Evolutionary conservation across 2,888 invertebrate species (phyloP).

Genomic region (Corythucha ciliata): DNA sequence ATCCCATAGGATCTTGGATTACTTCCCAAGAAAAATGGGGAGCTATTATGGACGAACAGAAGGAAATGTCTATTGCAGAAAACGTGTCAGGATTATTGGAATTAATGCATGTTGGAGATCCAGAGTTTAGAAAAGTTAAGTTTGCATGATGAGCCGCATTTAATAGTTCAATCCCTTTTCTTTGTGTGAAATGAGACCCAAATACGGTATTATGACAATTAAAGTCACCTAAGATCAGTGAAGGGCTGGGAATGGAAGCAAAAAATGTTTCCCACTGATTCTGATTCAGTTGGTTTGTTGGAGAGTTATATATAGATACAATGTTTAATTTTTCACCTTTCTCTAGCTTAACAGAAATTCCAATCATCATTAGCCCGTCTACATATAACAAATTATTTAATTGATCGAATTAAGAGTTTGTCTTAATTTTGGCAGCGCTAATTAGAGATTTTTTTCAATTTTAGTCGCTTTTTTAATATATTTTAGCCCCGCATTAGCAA

Average conservation of each 20-base stretch:
- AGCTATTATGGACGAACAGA: neutral
- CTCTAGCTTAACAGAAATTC: no score
- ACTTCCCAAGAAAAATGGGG: neutral
- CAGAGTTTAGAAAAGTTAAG: neutral
- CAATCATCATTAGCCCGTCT: no score
- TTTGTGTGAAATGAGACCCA: neutral
- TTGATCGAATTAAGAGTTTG: neutral
- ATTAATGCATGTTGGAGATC: neutral
- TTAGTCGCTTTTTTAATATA: no score
- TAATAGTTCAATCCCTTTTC: neutral
- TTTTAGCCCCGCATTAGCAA: no score
- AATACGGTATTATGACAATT: constrained; percentile 7
- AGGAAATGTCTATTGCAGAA: constrained; percentile 10
- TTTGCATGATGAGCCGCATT: neutral
- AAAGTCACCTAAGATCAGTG: neutral
- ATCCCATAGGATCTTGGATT: constrained; percentile 6
- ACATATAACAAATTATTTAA: neutral
- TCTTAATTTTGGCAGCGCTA: no score
- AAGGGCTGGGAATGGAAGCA: neutral
- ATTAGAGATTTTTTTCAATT: no score
- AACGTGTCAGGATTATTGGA: neutral
- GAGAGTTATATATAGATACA: no score
- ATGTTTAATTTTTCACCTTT: no score
- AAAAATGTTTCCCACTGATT: constrained; percentile 8
- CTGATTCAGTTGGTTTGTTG: no score